Conservation (phyloP, 2,797 vertebrate genomes). For the Galago senegalensis region DNA sequence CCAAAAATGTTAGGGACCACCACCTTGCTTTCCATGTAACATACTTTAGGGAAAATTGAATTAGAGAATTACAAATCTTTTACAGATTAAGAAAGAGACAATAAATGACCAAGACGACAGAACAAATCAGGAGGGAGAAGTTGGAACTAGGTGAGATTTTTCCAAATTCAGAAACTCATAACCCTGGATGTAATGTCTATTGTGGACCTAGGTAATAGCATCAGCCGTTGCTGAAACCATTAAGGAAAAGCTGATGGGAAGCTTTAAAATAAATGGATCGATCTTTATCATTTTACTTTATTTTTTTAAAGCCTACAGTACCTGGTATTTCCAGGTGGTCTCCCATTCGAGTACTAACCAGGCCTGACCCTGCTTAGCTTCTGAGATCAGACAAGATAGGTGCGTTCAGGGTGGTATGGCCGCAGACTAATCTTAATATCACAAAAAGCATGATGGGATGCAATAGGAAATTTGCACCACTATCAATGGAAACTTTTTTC, state of each 20-base stretch:
- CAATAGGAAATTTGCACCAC: not conserved
- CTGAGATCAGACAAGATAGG: no score
- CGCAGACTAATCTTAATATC: not conserved
- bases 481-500: not conserved
- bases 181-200: not conserved
- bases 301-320: not conserved
- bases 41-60: not conserved
- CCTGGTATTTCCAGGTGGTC: not conserved
- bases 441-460: not conserved
- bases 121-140: not conserved
- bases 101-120: not conserved
- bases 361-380: no score
- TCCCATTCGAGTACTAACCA: no score
- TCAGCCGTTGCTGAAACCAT: not conserved
- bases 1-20: no score
- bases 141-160: conserved; percentile 47
- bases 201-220: not conserved
- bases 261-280: not conserved
- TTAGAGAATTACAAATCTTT: not conserved
- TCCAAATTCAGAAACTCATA: conserved; percentile 1
- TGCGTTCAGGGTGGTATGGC: no score
- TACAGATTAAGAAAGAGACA: not conserved
- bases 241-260: not conserved
- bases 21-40: not conserved
- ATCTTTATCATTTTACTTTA: not conserved